Conservation (phyloP, 2,888 invertebrate genomes). For the Quadroppia sp. region DNA sequence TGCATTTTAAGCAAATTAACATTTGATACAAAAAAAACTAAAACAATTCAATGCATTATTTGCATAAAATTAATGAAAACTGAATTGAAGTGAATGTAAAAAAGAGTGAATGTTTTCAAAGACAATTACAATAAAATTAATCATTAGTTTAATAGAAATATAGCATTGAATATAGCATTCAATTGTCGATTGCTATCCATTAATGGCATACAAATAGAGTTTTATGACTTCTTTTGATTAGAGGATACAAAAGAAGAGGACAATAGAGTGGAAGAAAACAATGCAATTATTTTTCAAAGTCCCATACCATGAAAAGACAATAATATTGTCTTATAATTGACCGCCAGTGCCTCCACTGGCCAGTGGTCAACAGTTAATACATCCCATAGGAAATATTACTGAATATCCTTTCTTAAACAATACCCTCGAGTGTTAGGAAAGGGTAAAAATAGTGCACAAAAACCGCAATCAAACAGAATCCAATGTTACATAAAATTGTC, state of each 20-base stretch:
- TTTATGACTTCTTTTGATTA: not conserved
- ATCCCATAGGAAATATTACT: conserved; percentile 22
- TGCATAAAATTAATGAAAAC: too few species aligned
- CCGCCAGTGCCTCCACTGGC: conserved; percentile 14
- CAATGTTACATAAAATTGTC: conserved; percentile 36
- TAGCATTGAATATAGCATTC: not conserved
- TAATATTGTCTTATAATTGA: conserved; percentile 33
- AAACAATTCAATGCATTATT: too few species aligned
- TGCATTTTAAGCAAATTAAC: conserved; percentile 11
- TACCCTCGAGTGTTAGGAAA: conserved; percentile 23
- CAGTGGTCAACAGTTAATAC: conserved; percentile 36
- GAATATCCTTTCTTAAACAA: conserved; percentile 20
- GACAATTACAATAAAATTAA: not conserved
- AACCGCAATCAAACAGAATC: conserved; percentile 36
- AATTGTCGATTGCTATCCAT: not conserved
- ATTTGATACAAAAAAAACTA: not conserved
- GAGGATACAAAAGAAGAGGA: not conserved
- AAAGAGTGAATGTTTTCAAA: too few species aligned
- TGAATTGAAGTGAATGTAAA: too few species aligned
- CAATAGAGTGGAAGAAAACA: not conserved
- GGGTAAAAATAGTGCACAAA: conserved; percentile 19
- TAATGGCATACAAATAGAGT: not conserved
- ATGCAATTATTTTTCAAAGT: conserved; percentile 16
- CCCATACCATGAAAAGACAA: not conserved
- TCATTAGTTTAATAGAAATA: not conserved